Percentiles rank a stretch among this genome's conserved stretches.
phyloP scores from a whole-genome alignment of 2,797 vertebrate species.

The Oreonectes daqikongensis region DNA sequence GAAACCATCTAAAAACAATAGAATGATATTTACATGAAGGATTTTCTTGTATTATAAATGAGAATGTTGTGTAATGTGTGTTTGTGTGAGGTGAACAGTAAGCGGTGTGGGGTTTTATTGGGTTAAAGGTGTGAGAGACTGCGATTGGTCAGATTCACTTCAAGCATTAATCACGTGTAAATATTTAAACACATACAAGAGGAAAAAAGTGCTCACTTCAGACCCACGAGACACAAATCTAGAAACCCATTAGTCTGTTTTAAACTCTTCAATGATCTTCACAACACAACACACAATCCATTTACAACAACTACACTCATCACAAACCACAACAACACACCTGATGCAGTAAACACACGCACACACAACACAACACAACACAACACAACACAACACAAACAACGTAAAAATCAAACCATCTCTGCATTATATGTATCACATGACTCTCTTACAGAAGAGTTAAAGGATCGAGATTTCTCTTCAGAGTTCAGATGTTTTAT shows the following conservation, averaged over 20 bases:
- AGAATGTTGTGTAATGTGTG: not conserved
- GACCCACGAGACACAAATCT: not conserved
- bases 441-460: too few relatives aligned
- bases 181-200: constrained; percentile 33
- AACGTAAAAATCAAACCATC: too few relatives aligned
- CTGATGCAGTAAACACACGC: too few relatives aligned
- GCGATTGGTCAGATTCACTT: not conserved
- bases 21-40: too few relatives aligned
- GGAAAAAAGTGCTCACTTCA: constrained; percentile 9
- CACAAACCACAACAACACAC: constrained; percentile 7
- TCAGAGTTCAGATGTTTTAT: too few relatives aligned
- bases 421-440: too few relatives aligned
- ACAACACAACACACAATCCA: not conserved
- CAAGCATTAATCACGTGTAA: constrained; percentile 25
- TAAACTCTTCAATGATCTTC: not conserved
- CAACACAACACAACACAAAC: too few relatives aligned
- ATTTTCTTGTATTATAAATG: not conserved
- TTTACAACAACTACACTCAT: too few relatives aligned
- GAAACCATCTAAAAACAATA: too few relatives aligned
- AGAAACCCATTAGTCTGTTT: constrained; percentile 14
- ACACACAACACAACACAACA: too few relatives aligned
- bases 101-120: not conserved
- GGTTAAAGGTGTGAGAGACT: not conserved
- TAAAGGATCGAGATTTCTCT: too few relatives aligned
- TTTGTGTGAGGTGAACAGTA: not conserved